A percentile compares a stretch with the other conserved stretches of the same genome.
Evolutionary conservation across 1,140 invertebrate genomes (phyloP).

Genomic region (Neodiprion pinetum): DNA sequence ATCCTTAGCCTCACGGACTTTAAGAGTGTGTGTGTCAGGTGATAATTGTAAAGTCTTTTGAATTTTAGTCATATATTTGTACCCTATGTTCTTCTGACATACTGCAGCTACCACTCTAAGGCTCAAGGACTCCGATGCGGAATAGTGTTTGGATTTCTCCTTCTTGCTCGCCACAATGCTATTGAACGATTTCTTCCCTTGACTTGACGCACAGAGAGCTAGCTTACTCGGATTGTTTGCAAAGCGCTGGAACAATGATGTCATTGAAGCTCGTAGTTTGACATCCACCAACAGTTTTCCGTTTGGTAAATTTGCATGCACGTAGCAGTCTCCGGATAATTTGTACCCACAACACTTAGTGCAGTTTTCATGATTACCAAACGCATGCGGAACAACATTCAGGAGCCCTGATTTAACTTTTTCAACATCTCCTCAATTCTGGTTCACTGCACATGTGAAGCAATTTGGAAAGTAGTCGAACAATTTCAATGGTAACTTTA

Average conservation of each 20-base stretch:
- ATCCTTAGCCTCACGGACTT: too few relatives aligned
- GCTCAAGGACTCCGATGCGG: too few relatives aligned
- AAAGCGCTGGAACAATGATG: neutral
- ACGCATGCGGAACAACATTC: constrained; percentile 8
- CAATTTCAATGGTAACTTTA: constrained; percentile 18
- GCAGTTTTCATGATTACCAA: constrained; percentile 9
- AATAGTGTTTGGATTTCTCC: neutral
- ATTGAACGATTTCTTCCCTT: constrained; percentile 17
- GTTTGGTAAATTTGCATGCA: constrained; percentile 1
- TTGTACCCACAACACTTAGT: neutral
- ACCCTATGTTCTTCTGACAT: too few relatives aligned
- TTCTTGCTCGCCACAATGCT: constrained; percentile 11
- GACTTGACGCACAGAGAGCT: constrained; percentile 11
- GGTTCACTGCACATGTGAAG: constrained; percentile 4
- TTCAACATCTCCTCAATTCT: neutral
- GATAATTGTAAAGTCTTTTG: too few relatives aligned
- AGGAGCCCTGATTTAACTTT: neutral
- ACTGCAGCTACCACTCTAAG: too few relatives aligned
- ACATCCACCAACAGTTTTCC: neutral
- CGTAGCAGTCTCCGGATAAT: neutral
- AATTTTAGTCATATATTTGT: too few relatives aligned
- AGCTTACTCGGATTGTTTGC: constrained; percentile 2
- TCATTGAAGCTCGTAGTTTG: constrained; percentile 10
- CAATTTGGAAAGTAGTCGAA: neutral
- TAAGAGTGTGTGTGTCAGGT: too few relatives aligned